Evolutionary conservation across 1,140 invertebrate genomes (phyloP).

Genomic region (Ips nitidus): DNA sequence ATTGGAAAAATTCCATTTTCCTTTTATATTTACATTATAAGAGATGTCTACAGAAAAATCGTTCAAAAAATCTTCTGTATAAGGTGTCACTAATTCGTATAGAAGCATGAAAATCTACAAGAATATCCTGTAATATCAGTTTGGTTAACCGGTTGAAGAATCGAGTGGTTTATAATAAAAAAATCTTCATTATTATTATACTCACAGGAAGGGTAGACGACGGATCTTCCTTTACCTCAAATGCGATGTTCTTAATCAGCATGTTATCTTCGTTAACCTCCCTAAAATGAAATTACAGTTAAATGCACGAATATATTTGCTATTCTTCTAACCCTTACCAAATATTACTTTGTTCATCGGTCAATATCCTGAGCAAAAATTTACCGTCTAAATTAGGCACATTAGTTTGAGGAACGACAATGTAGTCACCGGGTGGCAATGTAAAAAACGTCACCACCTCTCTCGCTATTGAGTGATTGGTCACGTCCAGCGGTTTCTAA

Average conservation of each 20-base stretch:
- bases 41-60: too few relatives aligned
- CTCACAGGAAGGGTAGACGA: slow-evolving; percentile 32
- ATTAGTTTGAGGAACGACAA: slow-evolving; percentile 75
- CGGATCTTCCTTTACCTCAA: slow-evolving; percentile 61
- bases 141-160: not conserved
- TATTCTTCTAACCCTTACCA: slow-evolving; percentile 56
- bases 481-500: slow-evolving; percentile 68
- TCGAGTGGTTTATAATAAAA: not conserved
- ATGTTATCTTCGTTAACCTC: slow-evolving; percentile 78
- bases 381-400: slow-evolving; percentile 68
- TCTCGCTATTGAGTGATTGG: slow-evolving; percentile 66
- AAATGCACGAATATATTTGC: not conserved
- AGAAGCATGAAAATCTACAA: too few relatives aligned
- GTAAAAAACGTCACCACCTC: slow-evolving; percentile 77
- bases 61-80: too few relatives aligned
- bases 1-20: too few relatives aligned
- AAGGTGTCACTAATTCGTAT: too few relatives aligned
- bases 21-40: too few relatives aligned
- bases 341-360: slow-evolving; percentile 72
- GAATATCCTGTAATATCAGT: too few relatives aligned
- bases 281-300: slow-evolving; percentile 51
- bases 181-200: not conserved
- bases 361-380: slow-evolving; percentile 70
- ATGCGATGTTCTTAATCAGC: slow-evolving; percentile 64
- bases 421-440: slow-evolving; percentile 73